Base-by-base conservation (phyloP, 2,888 invertebrate species). In the Himalopsyche anomala region DNA sequence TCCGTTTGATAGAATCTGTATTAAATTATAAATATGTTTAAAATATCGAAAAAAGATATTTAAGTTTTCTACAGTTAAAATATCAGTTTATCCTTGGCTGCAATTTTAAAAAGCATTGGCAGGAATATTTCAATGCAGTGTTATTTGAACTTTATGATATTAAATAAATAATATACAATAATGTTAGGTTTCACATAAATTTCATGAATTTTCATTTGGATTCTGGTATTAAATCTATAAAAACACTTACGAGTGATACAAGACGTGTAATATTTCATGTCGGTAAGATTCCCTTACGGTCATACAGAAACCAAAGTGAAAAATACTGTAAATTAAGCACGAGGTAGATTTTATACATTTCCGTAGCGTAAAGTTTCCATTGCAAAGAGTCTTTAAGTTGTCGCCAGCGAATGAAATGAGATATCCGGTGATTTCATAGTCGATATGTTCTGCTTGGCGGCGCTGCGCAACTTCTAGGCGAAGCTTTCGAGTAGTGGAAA, bases 361-460 rank as follows among this genome's bases (percentile, higher is more conserved):
- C 62, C 19, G 11, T 62, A 62, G 62, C 62, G 28, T 62, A 62
- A 62, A 62, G 62, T 19, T 62, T 62, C 62, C 62, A 62, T 62
- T 62, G 62, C 62, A 4, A 19, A n/a, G 62, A 62, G 62, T 62
- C 62, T 62, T 62, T 62, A 62, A 62, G 62, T 62, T 62, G 62
- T 62, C 62, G 62, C 19, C 62, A 62, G 62, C 62, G 62, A 62
- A 62, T 62, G 62, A 62, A 62, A 62, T 62, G 62, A 62, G 62
- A 62, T 62, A 62, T 62, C 62, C 62, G 28, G 62, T 62, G 62
- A 62, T 62, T 62, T 62, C 62, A 62, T 62, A 62, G 62, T 62
- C 62, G 62, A 62, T 62, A 62, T 62, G 62, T 62, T 62, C 19
- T 11, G 28, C 62, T 62, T 19, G 62, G 62, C 28, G 19, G 28